phyloP scores from a whole-genome alignment of 1,140 invertebrate genomes.

The Alviniconcha marisindica region DNA sequence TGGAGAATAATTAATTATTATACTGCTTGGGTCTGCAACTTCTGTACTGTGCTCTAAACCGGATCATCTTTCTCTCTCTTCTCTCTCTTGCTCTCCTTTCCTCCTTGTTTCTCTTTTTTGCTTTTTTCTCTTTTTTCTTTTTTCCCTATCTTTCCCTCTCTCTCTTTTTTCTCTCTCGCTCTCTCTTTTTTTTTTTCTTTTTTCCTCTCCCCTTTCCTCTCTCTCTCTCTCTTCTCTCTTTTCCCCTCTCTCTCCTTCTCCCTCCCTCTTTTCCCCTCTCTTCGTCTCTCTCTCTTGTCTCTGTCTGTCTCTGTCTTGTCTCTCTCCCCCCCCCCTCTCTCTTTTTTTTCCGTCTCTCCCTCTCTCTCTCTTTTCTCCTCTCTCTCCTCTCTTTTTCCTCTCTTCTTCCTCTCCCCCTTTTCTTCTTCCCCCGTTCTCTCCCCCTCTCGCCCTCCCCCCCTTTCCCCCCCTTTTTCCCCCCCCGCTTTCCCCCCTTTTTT shows the following conservation, averaged over 20 bases:
- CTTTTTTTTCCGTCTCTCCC: not conserved
- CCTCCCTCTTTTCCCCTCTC: conserved; percentile 2
- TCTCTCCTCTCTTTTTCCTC: not conserved
- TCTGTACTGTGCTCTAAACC: too few relatives aligned
- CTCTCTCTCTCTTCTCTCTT: too few relatives aligned
- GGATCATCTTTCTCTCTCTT: too few relatives aligned
- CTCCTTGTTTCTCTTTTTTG: too few relatives aligned
- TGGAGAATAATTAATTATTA: too few relatives aligned
- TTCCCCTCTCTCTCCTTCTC: not conserved
- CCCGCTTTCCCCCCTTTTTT: not conserved
- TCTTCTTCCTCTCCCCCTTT: not conserved
- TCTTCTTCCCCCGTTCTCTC: not conserved
- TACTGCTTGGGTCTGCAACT: too few relatives aligned
- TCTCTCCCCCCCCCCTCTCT: not conserved
- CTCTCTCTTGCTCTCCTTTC: too few relatives aligned
- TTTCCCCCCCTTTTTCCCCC: conserved; percentile 5
- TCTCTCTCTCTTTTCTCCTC: not conserved
- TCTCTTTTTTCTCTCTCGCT: too few relatives aligned
- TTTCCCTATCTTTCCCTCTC: too few relatives aligned
- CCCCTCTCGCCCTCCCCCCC: not conserved
- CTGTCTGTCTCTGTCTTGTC: not conserved
- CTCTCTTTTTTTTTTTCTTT: too few relatives aligned
- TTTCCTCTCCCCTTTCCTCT: too few relatives aligned
- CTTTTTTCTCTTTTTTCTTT: too few relatives aligned
- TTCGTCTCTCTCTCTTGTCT: not conserved